These are phyloP conservation scores for Galerucella calmariensis DNA, from an alignment of 2,888 invertebrate species.

Conservation along the genomic window DNA sequence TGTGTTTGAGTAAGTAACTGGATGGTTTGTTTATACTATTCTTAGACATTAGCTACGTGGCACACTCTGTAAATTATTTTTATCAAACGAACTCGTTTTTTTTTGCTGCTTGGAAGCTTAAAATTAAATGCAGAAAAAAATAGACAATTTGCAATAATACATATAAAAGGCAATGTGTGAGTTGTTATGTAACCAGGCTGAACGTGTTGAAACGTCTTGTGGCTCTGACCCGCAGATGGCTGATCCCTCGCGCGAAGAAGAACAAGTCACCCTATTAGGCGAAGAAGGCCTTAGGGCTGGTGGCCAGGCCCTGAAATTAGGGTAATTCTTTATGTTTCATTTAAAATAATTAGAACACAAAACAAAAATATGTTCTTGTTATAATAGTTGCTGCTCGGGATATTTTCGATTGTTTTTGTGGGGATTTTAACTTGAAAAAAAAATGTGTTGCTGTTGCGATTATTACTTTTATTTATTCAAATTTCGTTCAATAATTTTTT, in stretches of 20 bases:
- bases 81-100: not conserved
- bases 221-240: slow-evolving; percentile 85
- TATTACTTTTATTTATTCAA: too few species aligned
- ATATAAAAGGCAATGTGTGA: slow-evolving; percentile 68
- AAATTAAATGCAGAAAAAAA: not conserved
- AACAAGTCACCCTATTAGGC: slow-evolving; percentile 95
- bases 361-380: not conserved
- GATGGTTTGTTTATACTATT: too few species aligned
- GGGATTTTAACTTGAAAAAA: not conserved
- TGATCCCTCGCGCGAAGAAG: slow-evolving; percentile 95
- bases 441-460: not conserved
- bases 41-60: not conserved
- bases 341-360: not conserved
- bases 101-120: not conserved
- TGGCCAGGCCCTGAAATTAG: slow-evolving; percentile 97
- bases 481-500: too few species aligned
- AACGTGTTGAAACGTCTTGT: slow-evolving; percentile 61
- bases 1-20: too few species aligned
- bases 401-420: not conserved
- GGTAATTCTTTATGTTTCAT: slow-evolving; percentile 76
- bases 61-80: not conserved
- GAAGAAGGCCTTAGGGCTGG: slow-evolving; percentile 95
- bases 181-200: slow-evolving; percentile 75
- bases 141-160: not conserved
- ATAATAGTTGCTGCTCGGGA: not conserved